Conservation (phyloP, 2,888 invertebrate species). For the Drosophila mettleri region DNA sequence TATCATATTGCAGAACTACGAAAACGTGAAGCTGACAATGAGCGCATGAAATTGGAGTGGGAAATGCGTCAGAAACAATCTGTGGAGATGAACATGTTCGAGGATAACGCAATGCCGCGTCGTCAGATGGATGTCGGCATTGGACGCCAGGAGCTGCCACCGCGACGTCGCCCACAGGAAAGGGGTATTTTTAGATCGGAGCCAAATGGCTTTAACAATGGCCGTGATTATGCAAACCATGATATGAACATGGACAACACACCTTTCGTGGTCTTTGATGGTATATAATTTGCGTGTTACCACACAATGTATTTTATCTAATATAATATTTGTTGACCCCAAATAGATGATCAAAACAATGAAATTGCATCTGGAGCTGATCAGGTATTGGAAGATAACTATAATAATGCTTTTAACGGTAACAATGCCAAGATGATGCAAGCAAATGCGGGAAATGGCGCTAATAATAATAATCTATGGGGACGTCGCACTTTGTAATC, state of each 20-base stretch:
- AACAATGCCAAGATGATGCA: not conserved
- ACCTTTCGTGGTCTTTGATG: constrained; percentile 31
- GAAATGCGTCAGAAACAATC: constrained; percentile 15
- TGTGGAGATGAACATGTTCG: not conserved
- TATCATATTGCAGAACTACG: constrained; percentile 23
- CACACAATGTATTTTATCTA: not conserved
- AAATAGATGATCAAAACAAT: not conserved
- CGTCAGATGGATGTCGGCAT: too few relatives aligned
- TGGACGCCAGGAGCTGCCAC: not conserved
- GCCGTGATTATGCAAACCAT: constrained; percentile 2
- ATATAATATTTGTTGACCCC: not conserved
- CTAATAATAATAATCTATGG: constrained; percentile 10
- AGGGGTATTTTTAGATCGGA: not conserved
- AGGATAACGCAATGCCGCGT: not conserved
- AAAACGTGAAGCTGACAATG: constrained; percentile 33
- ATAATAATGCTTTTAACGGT: too few relatives aligned
- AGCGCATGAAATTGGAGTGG: constrained; percentile 33
- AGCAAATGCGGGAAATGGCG: not conserved
- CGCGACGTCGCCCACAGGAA: not conserved
- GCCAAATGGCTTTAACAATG: not conserved
- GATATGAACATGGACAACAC: not conserved
- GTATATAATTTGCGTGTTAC: too few relatives aligned
- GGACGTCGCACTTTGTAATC: constrained; percentile 24
- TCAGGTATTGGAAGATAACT: constrained; percentile 16
- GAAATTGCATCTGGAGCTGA: not conserved